phyloP scores from a whole-genome alignment of 2,113 vertebrate genomes.

The Athene noctua region DNA sequence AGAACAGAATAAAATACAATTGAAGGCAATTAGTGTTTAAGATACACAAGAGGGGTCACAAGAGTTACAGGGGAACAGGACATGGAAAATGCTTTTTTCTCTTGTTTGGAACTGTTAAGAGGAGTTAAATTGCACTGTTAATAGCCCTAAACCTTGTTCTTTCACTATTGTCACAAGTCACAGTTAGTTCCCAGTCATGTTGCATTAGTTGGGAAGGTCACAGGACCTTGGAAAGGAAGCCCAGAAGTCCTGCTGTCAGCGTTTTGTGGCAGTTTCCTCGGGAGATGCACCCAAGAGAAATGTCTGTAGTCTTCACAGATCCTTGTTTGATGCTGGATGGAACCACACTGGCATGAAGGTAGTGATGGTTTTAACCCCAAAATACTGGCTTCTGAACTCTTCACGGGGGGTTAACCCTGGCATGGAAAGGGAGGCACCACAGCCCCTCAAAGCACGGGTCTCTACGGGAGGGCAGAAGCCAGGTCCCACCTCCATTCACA shows the following conservation, averaged over 20 bases:
- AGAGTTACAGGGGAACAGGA: background rate
- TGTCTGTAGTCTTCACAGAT: background rate
- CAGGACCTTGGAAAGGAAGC: background rate
- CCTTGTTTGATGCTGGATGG: background rate
- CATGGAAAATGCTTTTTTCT: background rate
- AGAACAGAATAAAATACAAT: slow-evolving; percentile 44
- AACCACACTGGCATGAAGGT: background rate
- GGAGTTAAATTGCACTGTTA: slow-evolving; percentile 66
- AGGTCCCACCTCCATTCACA: background rate
- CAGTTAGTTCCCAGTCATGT: background rate
- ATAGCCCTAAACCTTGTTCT: slow-evolving; percentile 50
- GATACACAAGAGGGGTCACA: background rate
- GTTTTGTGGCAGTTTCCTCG: background rate
- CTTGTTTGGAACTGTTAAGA: slow-evolving; percentile 17
- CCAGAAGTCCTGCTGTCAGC: background rate
- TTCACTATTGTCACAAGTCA: background rate
- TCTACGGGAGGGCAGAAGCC: background rate
- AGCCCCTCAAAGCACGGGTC: background rate
- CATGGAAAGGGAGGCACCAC: background rate
- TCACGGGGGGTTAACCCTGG: background rate
- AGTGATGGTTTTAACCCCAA: background rate
- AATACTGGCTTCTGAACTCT: background rate
- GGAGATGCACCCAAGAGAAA: background rate
- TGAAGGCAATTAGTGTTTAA: slow-evolving; percentile 38
- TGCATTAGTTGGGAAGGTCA: slow-evolving; percentile 27